Percentiles rank a stretch among this genome's conserved stretches.
phyloP scores from a whole-genome alignment of 2,888 invertebrate genomes.

The Limnephilus lunatus region DNA sequence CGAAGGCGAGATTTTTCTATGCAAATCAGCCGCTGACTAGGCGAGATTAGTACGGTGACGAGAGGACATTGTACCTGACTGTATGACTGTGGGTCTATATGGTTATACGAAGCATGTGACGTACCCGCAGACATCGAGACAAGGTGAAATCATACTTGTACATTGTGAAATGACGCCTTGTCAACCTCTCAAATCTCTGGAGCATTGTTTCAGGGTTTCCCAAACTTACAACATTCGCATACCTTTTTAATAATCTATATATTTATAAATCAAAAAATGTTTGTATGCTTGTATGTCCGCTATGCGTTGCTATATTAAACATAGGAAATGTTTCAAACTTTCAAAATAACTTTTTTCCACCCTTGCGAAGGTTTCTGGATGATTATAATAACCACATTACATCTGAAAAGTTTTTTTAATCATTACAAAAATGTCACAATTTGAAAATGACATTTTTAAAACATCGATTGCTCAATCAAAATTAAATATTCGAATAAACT shows the following conservation, averaged over 20 bases:
- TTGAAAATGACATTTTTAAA: no score
- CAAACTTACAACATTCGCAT: not conserved
- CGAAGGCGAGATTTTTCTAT: conserved; percentile 47
- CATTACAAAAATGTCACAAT: no score
- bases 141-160: conserved; percentile 10
- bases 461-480: no score
- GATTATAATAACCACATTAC: no score
- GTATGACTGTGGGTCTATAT: not conserved
- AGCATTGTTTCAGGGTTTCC: not conserved
- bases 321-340: no score
- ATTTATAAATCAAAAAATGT: no score
- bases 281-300: no score
- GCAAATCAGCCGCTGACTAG: conserved; percentile 36
- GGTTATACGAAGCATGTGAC: not conserved
- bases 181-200: not conserved
- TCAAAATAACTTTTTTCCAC: no score
- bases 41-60: conserved; percentile 15
- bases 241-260: not conserved
- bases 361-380: no score
- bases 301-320: no score
- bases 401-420: no score
- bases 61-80: not conserved
- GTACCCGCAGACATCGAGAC: not conserved
- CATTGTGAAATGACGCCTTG: not conserved
- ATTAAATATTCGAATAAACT: no score